Conservation (phyloP, 2,888 invertebrate species). For the Anarsia innoxiella region DNA sequence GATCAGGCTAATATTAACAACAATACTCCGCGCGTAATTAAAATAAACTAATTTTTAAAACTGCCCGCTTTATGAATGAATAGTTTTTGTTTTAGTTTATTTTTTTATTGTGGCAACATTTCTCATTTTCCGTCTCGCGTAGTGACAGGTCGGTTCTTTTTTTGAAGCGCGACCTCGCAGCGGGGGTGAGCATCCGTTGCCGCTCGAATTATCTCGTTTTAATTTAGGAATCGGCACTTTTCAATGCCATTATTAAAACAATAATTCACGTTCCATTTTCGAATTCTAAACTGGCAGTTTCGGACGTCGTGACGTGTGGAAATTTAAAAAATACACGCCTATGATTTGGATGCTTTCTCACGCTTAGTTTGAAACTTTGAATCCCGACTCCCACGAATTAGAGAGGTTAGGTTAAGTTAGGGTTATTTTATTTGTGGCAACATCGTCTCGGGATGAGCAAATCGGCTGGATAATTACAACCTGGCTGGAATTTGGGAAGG, state of each 20-base stretch:
- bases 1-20: conserved; percentile 64
- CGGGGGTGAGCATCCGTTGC: conserved; percentile 63
- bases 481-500: conserved; percentile 56
- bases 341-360: conserved; percentile 48
- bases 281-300: conserved; percentile 1
- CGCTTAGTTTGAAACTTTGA: conserved; percentile 39
- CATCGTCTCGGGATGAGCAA: conserved; percentile 59
- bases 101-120: conserved; percentile 59
- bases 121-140: conserved; percentile 58
- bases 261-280: conserved; percentile 28
- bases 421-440: conserved; percentile 64
- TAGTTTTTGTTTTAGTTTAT: conserved; percentile 39
- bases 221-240: conserved; percentile 54
- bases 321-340: conserved; percentile 24
- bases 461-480: conserved; percentile 68
- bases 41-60: conserved; percentile 73
- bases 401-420: conserved; percentile 29
- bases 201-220: conserved; percentile 63
- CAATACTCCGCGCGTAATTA: conserved; percentile 68
- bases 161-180: conserved; percentile 66
- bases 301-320: background rate
- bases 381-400: conserved; percentile 62
- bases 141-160: conserved; percentile 69
- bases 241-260: conserved; percentile 26
- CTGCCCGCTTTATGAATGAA: conserved; percentile 66